Evolutionary conservation across 2,797 vertebrate species (phyloP).

Genomic region (Allobates femoralis): DNA sequence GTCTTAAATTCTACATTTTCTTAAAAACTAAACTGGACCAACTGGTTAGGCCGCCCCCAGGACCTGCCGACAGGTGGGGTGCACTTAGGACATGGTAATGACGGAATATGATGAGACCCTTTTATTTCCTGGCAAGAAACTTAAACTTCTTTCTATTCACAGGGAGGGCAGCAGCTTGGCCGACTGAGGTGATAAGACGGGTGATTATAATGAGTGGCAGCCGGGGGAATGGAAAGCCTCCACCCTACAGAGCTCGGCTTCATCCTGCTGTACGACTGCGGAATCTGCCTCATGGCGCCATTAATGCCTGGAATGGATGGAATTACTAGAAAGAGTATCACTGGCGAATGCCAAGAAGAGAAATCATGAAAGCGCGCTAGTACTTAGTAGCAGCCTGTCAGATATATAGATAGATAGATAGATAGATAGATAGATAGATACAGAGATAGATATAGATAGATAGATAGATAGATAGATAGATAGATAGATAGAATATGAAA

Average conservation of each 20-base stretch:
- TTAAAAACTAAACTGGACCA: conserved; percentile 12
- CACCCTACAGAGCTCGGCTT: background rate
- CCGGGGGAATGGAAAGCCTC: conserved; percentile 8
- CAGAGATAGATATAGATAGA: too few relatives aligned
- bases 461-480: too few relatives aligned
- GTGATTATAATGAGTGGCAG: conserved; percentile 27
- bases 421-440: too few relatives aligned
- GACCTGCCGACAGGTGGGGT: conserved; percentile 28
- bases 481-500: too few relatives aligned
- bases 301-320: background rate
- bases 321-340: background rate
- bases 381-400: background rate
- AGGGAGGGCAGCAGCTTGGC: background rate
- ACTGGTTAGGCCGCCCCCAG: conserved; percentile 25
- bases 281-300: background rate
- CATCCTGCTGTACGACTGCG: background rate
- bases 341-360: background rate
- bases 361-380: background rate
- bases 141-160: conserved; percentile 40
- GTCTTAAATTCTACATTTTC: conserved; percentile 10
- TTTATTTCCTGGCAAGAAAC: conserved; percentile 40
- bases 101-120: conserved; percentile 48
- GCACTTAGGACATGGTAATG: conserved; percentile 51
- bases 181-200: conserved; percentile 8
- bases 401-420: too few relatives aligned